Percentiles rank a stretch among this genome's conserved stretches.
Evolutionary conservation across 2,797 vertebrate species (phyloP).

Genomic region (Prunella strophiata): DNA sequence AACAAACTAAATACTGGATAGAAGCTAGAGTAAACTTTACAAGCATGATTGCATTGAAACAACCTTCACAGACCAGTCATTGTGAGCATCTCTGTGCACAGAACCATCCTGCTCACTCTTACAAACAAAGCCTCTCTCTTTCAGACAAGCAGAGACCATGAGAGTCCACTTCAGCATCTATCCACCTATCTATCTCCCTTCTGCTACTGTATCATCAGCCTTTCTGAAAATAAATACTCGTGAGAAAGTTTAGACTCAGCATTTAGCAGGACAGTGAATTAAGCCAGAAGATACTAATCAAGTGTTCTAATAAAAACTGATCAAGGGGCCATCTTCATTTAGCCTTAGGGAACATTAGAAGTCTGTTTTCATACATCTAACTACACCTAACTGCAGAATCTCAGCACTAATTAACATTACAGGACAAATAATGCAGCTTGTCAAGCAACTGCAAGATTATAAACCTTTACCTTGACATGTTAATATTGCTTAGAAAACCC

Average conservation of each 20-base stretch:
- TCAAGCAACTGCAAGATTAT: background rate
- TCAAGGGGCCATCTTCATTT: background rate
- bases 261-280: background rate
- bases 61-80: slow-evolving; percentile 22
- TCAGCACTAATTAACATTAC: background rate
- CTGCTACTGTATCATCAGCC: background rate
- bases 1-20: slow-evolving; percentile 54
- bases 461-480: background rate
- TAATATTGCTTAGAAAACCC: background rate
- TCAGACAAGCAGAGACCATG: background rate
- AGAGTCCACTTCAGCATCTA: background rate
- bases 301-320: background rate
- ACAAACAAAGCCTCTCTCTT: slow-evolving; percentile 41
- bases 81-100: background rate
- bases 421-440: background rate
- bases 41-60: slow-evolving; percentile 10
- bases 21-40: slow-evolving; percentile 37
- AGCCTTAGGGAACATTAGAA: background rate
- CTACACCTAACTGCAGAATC: background rate
- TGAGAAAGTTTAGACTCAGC: background rate
- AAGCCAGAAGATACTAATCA: background rate
- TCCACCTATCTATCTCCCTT: background rate
- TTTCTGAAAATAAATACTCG: background rate
- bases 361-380: background rate
- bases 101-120: background rate